phyloP scores from a whole-genome alignment of 2,888 invertebrate genomes.

The Drosophila ochracea region DNA sequence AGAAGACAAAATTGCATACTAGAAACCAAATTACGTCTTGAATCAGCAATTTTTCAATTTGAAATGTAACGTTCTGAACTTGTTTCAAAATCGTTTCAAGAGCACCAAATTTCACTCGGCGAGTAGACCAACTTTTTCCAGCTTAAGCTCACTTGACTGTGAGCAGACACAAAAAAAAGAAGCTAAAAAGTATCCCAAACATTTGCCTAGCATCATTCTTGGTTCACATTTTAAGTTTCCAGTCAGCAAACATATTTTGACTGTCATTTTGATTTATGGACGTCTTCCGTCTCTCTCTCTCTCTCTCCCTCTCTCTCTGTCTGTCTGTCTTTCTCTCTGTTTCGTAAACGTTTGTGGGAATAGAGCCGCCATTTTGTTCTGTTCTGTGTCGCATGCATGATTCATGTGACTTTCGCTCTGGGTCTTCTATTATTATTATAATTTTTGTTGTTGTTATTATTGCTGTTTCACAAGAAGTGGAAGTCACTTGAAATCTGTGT shows the following conservation, averaged over 20 bases:
- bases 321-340: background rate
- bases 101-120: background rate
- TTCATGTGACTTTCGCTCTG: constrained; percentile 60
- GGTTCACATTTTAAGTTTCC: constrained; percentile 34
- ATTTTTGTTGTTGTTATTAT: constrained; percentile 10
- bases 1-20: background rate
- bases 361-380: constrained; percentile 54
- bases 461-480: constrained; percentile 35
- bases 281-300: constrained; percentile 5
- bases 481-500: constrained; percentile 73
- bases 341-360: constrained; percentile 9
- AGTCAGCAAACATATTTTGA: constrained; percentile 73
- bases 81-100: background rate
- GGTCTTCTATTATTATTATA: constrained; percentile 18
- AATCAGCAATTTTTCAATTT: background rate
- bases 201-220: constrained; percentile 8
- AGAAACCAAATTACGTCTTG: background rate
- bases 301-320: background rate
- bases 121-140: background rate
- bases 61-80: background rate
- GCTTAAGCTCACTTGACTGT: background rate
- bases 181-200: background rate
- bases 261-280: constrained; percentile 72
- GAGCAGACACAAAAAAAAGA: background rate
- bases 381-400: constrained; percentile 71